These are phyloP conservation scores for Hermetia illucens DNA, from an alignment of 1,140 invertebrate genomes.

Conservation along the genomic window DNA sequence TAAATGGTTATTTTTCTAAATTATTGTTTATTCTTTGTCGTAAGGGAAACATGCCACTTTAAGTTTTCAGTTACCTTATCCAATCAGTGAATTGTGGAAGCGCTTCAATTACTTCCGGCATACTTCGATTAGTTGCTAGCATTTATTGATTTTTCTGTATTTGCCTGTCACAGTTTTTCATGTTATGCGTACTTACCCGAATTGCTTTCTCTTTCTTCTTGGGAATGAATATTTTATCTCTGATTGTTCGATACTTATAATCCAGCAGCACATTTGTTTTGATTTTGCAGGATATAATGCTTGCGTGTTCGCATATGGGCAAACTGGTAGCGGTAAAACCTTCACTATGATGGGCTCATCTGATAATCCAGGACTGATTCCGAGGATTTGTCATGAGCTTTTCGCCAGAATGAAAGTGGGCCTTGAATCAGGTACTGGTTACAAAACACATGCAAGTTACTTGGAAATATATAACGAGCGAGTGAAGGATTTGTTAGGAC, in stretches of 20 bases:
- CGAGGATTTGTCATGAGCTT: conserved; percentile 67
- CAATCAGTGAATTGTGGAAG: too few species aligned
- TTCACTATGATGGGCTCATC: conserved; percentile 96
- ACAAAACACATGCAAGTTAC: conserved; percentile 72
- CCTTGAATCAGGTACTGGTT: conserved; percentile 67
- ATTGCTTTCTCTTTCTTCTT: conserved; percentile 6
- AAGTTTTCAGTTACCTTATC: too few species aligned
- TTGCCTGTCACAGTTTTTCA: too few species aligned
- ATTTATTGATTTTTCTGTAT: too few species aligned
- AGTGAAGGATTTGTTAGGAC: conserved; percentile 70
- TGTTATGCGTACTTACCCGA: too few species aligned
- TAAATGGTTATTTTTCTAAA: too few species aligned
- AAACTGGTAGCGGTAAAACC: conserved; percentile 81
- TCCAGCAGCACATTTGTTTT: too few species aligned
- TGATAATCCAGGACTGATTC: conserved; percentile 70
- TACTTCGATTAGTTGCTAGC: too few species aligned
- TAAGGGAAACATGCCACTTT: too few species aligned
- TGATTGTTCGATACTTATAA: not conserved
- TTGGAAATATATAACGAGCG: conserved; percentile 87
- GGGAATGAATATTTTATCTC: not conserved
- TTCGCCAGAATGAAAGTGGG: conserved; percentile 61
- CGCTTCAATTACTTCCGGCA: too few species aligned
- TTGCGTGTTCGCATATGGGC: conserved; percentile 85
- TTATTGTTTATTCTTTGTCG: too few species aligned
- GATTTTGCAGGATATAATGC: conserved; percentile 72